Evolutionary conservation across 2,113 vertebrate genomes (phyloP).

Genomic region (Marcusenius ussheri): DNA sequence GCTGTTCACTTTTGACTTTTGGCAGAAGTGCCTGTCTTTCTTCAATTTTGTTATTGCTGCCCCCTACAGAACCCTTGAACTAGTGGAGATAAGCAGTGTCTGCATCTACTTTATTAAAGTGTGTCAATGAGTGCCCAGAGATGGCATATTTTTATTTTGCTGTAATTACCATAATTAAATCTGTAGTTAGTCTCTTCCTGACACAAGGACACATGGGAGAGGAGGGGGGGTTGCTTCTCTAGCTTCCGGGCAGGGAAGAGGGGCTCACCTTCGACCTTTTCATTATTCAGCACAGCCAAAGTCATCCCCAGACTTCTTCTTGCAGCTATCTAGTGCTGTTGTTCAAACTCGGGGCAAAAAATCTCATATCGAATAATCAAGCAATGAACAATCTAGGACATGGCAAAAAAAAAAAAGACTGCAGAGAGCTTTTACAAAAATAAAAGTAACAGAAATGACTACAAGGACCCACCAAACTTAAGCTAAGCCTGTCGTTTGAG

Average conservation of each 20-base stretch:
- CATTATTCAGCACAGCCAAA: not conserved
- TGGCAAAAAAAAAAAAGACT: not conserved
- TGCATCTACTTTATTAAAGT: conserved; percentile 40
- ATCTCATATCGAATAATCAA: not conserved
- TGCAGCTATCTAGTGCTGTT: not conserved
- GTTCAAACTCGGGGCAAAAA: not conserved
- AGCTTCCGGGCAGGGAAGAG: not conserved
- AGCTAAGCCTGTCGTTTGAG: not conserved
- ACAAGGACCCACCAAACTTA: not conserved
- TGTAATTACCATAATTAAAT: conserved; percentile 60
- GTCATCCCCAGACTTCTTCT: not conserved
- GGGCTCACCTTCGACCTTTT: conserved; percentile 4
- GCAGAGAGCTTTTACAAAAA: not conserved
- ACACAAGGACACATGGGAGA: conserved; percentile 44
- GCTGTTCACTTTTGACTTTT: not conserved
- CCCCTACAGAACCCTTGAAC: not conserved
- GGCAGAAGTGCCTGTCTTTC: not conserved
- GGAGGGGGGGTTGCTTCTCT: not conserved
- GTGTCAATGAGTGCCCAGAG: conserved; percentile 64
- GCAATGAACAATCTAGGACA: not conserved
- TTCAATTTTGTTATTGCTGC: not conserved
- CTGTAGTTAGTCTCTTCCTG: conserved; percentile 52
- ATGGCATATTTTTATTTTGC: conserved; percentile 66
- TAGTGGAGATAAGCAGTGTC: conserved; percentile 22
- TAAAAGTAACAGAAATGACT: not conserved